Base-by-base conservation (phyloP, 1,140 invertebrate genomes). In the Heliothis subflexa region DNA sequence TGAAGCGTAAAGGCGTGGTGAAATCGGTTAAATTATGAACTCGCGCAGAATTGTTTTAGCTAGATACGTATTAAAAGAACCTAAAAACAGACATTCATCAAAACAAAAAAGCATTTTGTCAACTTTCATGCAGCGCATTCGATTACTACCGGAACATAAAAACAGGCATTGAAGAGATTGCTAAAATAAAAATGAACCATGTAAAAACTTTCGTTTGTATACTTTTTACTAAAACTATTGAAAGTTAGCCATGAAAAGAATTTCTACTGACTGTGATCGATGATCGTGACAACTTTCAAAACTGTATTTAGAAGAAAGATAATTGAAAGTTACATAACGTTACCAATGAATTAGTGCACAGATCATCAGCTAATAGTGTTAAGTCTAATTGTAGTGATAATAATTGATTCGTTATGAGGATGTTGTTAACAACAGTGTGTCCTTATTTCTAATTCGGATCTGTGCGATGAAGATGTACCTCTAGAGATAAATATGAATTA, bases 221-320 rank as follows among this genome's bases (percentile, higher is more conserved):
- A 47, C 40, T 73, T 64, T 75, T 74, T 50, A 33, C 21, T 64
- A 78, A 78, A 78, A 73, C 33, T 40, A 50, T 79, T 62, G 78
- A 79, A 79, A 64, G 78, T 79, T 59, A 45, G 40, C 40, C 57
- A 64, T 59, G 55, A 79, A 79, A 73, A 73, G 47, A 79, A 73
- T 62, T 62, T 79, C 55, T 79, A 68, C 33, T 73, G 33, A 18
- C 45, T 70, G 64, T 78, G 78, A 79, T 79, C 57, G 70, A 79
- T 78, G 66, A 73, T 79, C 78, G 78, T 79, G 70, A 79, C 70
- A 71, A 73, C 78, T 79, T 79, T 73, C 78, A 64, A 79, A 71
- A 61, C n/a, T 47, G 16, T 62, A 70, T 68, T 80, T 57, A 77
- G 62, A 79, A 81, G 76, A 81, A 68, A 76, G 64, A 78, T 78